Conservation (phyloP, 2,888 invertebrate species). For the Watsonalla binaria region DNA sequence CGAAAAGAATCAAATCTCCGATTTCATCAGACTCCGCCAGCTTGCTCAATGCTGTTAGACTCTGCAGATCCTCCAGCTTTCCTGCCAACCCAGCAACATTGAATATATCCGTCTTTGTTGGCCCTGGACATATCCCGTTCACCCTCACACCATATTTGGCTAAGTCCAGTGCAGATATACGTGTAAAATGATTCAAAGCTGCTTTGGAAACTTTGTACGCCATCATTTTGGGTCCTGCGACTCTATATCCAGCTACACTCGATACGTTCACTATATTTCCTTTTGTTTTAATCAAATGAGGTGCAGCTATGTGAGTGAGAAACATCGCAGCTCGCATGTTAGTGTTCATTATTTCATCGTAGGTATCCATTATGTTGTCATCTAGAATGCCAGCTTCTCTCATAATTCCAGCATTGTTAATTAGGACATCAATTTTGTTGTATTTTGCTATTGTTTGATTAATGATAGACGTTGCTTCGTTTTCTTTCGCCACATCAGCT, state of each 20-base stretch:
- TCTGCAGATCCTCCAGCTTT: slow-evolving; percentile 3
- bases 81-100: slow-evolving; percentile 76
- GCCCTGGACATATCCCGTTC: slow-evolving; percentile 85
- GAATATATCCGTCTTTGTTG: slow-evolving; percentile 59
- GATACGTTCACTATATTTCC: slow-evolving; percentile 26
- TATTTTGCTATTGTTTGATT: slow-evolving; percentile 24
- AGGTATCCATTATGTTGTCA: slow-evolving; percentile 17
- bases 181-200: slow-evolving; percentile 84
- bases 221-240: slow-evolving; percentile 3
- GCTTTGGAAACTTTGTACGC: slow-evolving; percentile 23
- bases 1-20: slow-evolving; percentile 21
- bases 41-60: slow-evolving; percentile 11
- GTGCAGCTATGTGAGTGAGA: slow-evolving; percentile 16
- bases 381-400: slow-evolving; percentile 14
- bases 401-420: slow-evolving; percentile 35
- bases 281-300: slow-evolving; percentile 21
- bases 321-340: slow-evolving; percentile 23
- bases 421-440: slow-evolving; percentile 31
- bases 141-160: slow-evolving; percentile 79
- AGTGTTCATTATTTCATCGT: slow-evolving; percentile 17
- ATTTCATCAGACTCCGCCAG: slow-evolving; percentile 22
- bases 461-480: slow-evolving; percentile 20
- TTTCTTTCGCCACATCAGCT: slow-evolving; percentile 28
- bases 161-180: slow-evolving; percentile 82
- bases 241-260: slow-evolving; percentile 8